Evolutionary conservation across 2,797 vertebrate species (phyloP).

Genomic region (Glyptemys insculpta): DNA sequence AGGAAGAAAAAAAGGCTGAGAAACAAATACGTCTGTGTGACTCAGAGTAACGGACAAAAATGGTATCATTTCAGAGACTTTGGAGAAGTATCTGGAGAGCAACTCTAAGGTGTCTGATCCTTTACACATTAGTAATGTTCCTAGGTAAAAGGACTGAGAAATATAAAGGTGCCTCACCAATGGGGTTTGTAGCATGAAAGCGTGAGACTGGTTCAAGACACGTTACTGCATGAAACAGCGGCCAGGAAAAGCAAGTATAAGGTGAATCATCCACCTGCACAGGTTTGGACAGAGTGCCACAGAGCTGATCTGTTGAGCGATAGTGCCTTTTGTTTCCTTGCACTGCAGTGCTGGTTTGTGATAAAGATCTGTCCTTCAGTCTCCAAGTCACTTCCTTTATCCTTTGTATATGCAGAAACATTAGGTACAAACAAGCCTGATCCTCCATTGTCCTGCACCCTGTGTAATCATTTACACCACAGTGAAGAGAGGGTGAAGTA

Average conservation of each 20-base stretch:
- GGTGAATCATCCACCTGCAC: conserved; percentile 26
- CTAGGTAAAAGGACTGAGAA: accelerated
- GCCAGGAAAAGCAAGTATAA: not conserved
- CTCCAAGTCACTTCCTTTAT: not conserved
- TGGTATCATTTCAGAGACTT: too few species aligned
- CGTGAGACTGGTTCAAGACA: not conserved
- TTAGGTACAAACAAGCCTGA: not conserved
- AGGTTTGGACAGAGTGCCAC: not conserved
- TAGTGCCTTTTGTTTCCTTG: not conserved
- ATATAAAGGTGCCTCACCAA: accelerated
- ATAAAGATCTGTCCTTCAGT: not conserved
- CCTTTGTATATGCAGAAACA: not conserved
- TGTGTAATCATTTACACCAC: not conserved
- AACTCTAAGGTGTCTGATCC: accelerated
- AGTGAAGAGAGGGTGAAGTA: not conserved
- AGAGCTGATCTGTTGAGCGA: not conserved
- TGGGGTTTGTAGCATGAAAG: accelerated
- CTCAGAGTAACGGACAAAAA: not conserved
- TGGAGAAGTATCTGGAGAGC: not conserved
- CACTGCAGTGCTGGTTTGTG: accelerated
- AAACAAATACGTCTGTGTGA: not conserved
- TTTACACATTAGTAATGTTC: not conserved
- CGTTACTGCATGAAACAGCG: accelerated
- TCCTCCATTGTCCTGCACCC: not conserved
- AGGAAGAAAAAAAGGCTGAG: not conserved